These are phyloP conservation scores for Atrina japonica DNA, from an alignment of 2,888 invertebrate species.

Conservation along the genomic window DNA sequence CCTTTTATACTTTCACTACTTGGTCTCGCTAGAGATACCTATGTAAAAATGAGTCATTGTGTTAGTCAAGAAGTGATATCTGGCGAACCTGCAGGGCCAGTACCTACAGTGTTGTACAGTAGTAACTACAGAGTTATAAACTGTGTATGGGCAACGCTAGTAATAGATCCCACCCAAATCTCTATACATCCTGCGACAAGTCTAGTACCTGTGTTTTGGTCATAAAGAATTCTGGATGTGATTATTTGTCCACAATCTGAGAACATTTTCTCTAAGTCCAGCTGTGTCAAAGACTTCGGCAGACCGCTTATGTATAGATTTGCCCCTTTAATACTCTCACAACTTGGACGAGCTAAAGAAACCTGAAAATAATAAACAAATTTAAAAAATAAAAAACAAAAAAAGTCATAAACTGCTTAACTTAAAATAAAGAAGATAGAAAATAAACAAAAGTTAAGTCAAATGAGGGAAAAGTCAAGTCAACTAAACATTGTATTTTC, in stretches of 20 bases:
- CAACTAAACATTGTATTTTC: too few relatives aligned
- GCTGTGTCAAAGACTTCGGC: slow-evolving; percentile 80
- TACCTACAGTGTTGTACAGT: too few relatives aligned
- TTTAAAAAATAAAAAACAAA: slow-evolving; percentile 38
- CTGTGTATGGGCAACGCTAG: too few relatives aligned
- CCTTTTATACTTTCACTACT: slow-evolving; percentile 81
- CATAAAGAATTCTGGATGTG: slow-evolving; percentile 81
- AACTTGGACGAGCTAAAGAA: slow-evolving; percentile 81
- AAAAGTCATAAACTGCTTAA: slow-evolving; percentile 17
- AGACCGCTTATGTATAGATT: slow-evolving; percentile 82
- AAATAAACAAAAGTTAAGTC: slow-evolving; percentile 16
- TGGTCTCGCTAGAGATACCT: slow-evolving; percentile 81
- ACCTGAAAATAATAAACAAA: slow-evolving; percentile 79
- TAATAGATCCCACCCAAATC: too few relatives aligned
- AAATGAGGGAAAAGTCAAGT: slow-evolving; percentile 13
- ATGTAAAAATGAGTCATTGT: slow-evolving; percentile 43
- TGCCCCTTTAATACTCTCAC: slow-evolving; percentile 81
- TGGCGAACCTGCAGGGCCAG: too few relatives aligned
- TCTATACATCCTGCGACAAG: too few relatives aligned
- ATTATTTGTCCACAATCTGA: slow-evolving; percentile 80
- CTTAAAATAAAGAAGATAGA: slow-evolving; percentile 27
- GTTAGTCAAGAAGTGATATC: too few relatives aligned
- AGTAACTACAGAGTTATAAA: too few relatives aligned
- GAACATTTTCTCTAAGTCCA: slow-evolving; percentile 81
- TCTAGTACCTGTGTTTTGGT: slow-evolving; percentile 79